Base-by-base conservation (phyloP, 2,113 vertebrate genomes). In the Eptatretus burgeri region DNA sequence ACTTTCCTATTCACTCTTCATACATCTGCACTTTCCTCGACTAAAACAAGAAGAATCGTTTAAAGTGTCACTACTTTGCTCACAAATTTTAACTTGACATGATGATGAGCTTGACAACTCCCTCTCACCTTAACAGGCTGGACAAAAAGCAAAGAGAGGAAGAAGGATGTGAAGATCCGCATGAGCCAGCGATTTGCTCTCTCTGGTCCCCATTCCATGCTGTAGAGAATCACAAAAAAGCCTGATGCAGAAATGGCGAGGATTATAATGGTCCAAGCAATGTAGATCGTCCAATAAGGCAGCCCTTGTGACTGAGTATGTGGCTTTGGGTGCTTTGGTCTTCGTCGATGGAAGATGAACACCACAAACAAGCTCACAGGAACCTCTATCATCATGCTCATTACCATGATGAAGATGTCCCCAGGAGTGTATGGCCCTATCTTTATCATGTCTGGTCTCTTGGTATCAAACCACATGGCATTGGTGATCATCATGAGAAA, bases 191-290 rank as follows among this genome's bases (percentile, higher is more conserved):
- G 56, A 19, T 60, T 60, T n/a, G 56, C 56, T 19, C 12, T 60
- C 56, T 60, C 12, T n/a, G 56, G 56, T n/a, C 56, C 56, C 56
- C 56, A 60, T 19, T 60, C 56, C 56, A 60, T 60, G 56, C 56
- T 60, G 56, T 60, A 60, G 12, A 60, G 56, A 19, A 60, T 60
- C 16, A 19, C 19, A 19, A 60, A 60, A 19, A 60, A 60, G 12
- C 56, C 56, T n/a, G 16, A 17, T 19, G 56, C 19, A n/a, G 16
- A n/a, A 10, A 60, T 60, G n/a, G 19, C 56, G 9, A 60, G 56
- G 12, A 60, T 19, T 19, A 60, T 19, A n/a, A 60, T 10, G 16
- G 56, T 60, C 56, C 56, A 60, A 19, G 56, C 56, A 2, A 60
- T 60, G 56, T 60, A 60, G 16, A 60, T 10, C 16, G 56, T 60